These are phyloP conservation scores for Pycnomerus fuliginosus DNA, from an alignment of 2,888 invertebrate species.

Conservation along the genomic window DNA sequence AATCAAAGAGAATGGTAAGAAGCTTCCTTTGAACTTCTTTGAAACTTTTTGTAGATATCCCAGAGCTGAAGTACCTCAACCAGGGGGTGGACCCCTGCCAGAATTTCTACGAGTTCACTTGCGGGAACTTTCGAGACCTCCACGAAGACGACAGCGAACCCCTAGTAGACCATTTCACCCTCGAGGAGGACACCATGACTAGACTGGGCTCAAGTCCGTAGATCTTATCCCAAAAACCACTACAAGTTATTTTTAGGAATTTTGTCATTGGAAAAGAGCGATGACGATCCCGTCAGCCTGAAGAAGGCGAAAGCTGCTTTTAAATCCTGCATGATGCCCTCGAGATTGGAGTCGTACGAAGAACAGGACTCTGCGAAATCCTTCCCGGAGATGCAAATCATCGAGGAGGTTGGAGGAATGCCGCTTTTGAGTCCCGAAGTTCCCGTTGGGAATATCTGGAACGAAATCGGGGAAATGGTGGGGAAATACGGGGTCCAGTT, in stretches of 20 bases:
- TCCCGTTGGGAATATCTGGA: constrained; percentile 37
- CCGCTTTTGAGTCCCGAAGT: constrained; percentile 36
- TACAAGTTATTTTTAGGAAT: constrained; percentile 36
- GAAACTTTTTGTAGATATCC: constrained; percentile 37
- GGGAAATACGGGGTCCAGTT: constrained; percentile 48
- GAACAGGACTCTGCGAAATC: not conserved
- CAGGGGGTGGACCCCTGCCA: not conserved
- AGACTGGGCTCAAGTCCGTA: constrained; percentile 40
- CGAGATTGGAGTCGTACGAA: constrained; percentile 21
- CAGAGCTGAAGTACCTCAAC: constrained; percentile 26
- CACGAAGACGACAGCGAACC: constrained; percentile 51
- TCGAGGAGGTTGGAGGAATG: constrained; percentile 44
- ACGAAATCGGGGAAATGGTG: constrained; percentile 43
- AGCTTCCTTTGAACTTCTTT: no score
- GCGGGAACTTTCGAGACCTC: constrained; percentile 36
- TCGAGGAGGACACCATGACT: constrained; percentile 48
- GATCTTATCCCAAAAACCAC: constrained; percentile 14
- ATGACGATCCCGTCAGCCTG: constrained; percentile 42
- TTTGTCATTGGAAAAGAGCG: constrained; percentile 30
- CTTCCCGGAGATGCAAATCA: constrained; percentile 42
- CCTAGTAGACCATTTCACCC: constrained; percentile 49
- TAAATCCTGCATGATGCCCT: constrained; percentile 45
- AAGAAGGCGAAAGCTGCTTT: constrained; percentile 49
- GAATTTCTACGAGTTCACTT: not conserved
- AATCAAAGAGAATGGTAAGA: no score